Base-by-base conservation (phyloP, 2,797 vertebrate species). In the Phyllotis vaccarum region DNA sequence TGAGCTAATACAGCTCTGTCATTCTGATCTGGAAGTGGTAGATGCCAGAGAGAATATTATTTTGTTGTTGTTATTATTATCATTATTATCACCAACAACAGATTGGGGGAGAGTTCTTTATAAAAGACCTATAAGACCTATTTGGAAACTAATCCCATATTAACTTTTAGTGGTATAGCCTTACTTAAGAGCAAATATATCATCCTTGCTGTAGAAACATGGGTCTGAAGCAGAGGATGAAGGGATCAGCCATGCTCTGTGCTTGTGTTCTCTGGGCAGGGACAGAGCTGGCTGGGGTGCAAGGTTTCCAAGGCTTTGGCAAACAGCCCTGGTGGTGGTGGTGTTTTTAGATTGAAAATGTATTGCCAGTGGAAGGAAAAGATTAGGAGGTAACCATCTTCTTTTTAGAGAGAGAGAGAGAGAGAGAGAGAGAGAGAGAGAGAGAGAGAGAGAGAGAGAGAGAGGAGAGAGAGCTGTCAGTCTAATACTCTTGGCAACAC, bases 21-120 rank as follows among this genome's bases (percentile, higher is more conserved):
- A 11, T 5, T 46, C 60, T 29, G 24, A 70, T 54, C 34, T 34
- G 64, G 0, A 89, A 60, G 34, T 52, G 29, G 56, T 80, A 52
- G 70, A 80, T 60, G 60, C 46, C n/a, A 43, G 93, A 91, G 31
- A 90, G 86, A 95, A 89, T 2, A 75, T 60, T 40, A 40, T 64
- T 43, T 74, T 43, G 37, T 74, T 19, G 31, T 60, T 46, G 5
- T 43, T 10, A 66, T 3, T 29, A 43, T 31, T 16, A 62, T 17
- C 24, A 58, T 37, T 6, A 37, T 6, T 22, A 56, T 24, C 31
- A 37, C 10, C 1, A 90, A 70, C n/a, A 95, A 29, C 21, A 86
- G 22, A 72, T 66, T 70, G 70, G 86, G 89, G 56, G 43, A 76
- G 64, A 58, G 49, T 62, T 13, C 40, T 56, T 91, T 88, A 43